Base-by-base conservation (phyloP, 92 coral and sea anemone species). In the Pocillopora grandis region DNA sequence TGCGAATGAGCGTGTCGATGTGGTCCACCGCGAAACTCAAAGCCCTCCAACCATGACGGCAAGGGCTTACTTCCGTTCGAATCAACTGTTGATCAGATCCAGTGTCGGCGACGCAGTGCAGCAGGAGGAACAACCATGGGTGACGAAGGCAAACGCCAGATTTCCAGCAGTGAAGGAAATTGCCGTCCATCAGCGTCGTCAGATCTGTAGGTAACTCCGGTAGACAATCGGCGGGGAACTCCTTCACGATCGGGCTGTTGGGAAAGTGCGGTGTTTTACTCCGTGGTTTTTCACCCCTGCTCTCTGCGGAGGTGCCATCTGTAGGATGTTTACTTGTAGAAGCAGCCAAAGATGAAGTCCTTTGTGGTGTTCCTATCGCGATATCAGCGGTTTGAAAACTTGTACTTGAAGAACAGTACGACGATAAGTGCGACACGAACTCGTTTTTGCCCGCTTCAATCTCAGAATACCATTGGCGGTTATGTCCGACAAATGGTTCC, bases 21-120 rank as follows among this genome's bases (percentile, higher is more conserved):
- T 96, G 99, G 82, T 96, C 99, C 4, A 96, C 99, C 13, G 94
- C 89, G 66, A 90, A 96, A 74, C 91, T 96, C 48, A 96, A 83
- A n/a, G 94, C 94, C 62, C 94, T 92, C 66, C 99, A 90, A 42
- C 99, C 99, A 16, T 92, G 88, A 17, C 88, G 94, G 72, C 89
- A 94, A 33, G 99, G 99, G 75, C 95, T 92, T 52, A 91, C 99
- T 83, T 96, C 98, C 12, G 98, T 92, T 23, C 89, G 85, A 72
- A 94, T 83, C 23, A 89, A 62, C 58, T 82, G 90, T 10, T 88
- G 85, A 20, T 81, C 56, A 49, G 80, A 85, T 2, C 33, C 35
- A 2, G 94, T 87, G 66, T 96, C 95, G 6, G 96, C 88, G 42
- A 83, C 80, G 77, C 91, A 80, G 52, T 85, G 77, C 60, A 94